These are phyloP conservation scores for Muraenolepis orangiensis DNA, from an alignment of 2,797 vertebrate genomes.

Conservation along the genomic window DNA sequence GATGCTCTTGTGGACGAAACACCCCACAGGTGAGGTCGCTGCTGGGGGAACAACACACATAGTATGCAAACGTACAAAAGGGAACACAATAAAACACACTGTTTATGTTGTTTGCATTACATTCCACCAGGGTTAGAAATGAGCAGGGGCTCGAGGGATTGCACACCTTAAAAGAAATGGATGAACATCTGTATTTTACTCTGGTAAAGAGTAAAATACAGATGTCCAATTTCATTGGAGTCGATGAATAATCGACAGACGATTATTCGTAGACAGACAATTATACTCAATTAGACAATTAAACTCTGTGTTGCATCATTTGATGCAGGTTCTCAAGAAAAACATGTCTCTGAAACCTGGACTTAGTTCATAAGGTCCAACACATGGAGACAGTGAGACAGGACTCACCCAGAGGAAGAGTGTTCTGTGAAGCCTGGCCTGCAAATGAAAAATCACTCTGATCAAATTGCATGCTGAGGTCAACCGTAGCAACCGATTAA, in stretches of 20 bases:
- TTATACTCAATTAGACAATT: too few relatives aligned
- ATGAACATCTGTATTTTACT: background rate
- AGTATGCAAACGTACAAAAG: background rate
- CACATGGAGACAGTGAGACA: background rate
- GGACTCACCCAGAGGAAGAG: slow-evolving; percentile 60
- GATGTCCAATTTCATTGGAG: background rate
- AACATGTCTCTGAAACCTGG: too few relatives aligned
- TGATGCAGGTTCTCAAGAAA: too few relatives aligned
- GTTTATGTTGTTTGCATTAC: background rate
- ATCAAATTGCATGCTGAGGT: background rate
- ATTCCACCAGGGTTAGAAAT: too few relatives aligned
- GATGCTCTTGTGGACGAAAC: slow-evolving; percentile 72
- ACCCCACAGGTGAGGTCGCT: slow-evolving; percentile 58
- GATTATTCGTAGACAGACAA: too few relatives aligned
- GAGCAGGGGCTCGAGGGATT: too few relatives aligned
- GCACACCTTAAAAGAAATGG: background rate
- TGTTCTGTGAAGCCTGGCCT: slow-evolving; percentile 62
- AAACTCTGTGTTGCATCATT: too few relatives aligned
- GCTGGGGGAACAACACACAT: slow-evolving; percentile 26
- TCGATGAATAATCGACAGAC: too few relatives aligned
- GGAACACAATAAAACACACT: too few relatives aligned
- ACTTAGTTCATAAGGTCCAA: too few relatives aligned
- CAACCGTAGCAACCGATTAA: background rate
- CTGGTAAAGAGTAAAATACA: background rate
- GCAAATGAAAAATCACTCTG: slow-evolving; percentile 37